Conservation (phyloP, 1,140 invertebrate species). For the Pseudomyrmex sp. region DNA sequence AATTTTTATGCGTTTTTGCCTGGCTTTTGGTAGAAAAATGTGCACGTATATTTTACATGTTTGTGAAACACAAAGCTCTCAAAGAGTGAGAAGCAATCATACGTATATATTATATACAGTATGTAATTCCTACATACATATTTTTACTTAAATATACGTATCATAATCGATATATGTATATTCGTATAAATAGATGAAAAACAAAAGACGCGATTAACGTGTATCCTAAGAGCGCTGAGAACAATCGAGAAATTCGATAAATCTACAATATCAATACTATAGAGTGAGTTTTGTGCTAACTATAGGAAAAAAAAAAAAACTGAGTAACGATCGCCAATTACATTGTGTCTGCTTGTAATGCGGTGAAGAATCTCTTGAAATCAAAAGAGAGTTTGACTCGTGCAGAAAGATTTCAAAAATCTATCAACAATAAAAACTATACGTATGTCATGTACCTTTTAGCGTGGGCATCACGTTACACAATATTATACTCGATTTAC, state of each 20-base stretch:
- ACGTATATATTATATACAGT: conserved; percentile 18
- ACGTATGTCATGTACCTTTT: conserved; percentile 11
- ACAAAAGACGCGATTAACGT: background rate
- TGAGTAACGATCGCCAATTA: conserved; percentile 5
- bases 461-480: background rate
- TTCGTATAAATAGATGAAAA: conserved; percentile 30
- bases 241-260: conserved; percentile 7
- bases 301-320: no score
- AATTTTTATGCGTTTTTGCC: conserved; percentile 39
- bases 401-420: background rate
- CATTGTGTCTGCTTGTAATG: conserved; percentile 10
- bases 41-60: conserved; percentile 19
- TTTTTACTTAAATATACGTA: conserved; percentile 56
- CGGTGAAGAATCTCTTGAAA: background rate
- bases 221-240: background rate
- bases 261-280: background rate
- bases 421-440: conserved; percentile 27
- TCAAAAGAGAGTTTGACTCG: conserved; percentile 22
- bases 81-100: background rate
- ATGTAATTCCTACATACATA: conserved; percentile 49
- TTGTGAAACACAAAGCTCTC: background rate
- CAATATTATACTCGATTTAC: conserved; percentile 43
- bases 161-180: conserved; percentile 33
- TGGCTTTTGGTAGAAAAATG: conserved; percentile 29
- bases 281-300: background rate